Evolutionary conservation across 1,140 invertebrate genomes (phyloP), one percentile per base, ranked within the genome.

Genomic region (Sminthurinus signatus): DNA sequence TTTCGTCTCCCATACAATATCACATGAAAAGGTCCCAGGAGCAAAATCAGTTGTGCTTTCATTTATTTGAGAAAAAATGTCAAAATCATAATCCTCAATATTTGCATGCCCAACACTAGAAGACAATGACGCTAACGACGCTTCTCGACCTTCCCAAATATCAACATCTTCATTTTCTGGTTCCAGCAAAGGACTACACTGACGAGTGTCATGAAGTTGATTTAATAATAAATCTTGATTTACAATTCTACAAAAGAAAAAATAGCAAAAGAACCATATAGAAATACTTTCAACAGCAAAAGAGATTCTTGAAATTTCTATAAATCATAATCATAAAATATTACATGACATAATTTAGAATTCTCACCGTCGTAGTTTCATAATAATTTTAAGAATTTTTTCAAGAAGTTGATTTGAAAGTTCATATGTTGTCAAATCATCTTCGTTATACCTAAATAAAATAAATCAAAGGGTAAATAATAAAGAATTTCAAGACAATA

Each of bases 161-260:
- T 66, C 80, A 54, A 82, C 75, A 62, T 84, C 81, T 52, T 86
- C 84, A 66, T 77, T 81, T 67, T 88, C 86, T 10, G 84, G 79
- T 68, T 89, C 87, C 3, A 91, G 74, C 1, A 91, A 76, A 2
- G 76, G 71, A 73, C 88, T 83, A 73, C 88, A 91, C 60, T 80
- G 82, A n/a, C 83, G 77, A 1, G 84, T 87, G 64, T 87, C 83
- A 74, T 88, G 81, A 27, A 91, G 76, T 65, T 83, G 83, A 73
- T 86, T 81, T 0, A 91, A 76, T 10, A 91, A 74, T 43, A 89
- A 74, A 63, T 82, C 84, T 74, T 89, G 87, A 76, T 89, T 89
- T 0, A 90, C 86, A 65, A 80, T 77, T 46, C 83, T 84, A 66
- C 84, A 86, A 19, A 84, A 27, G 15, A 4, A 29, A 43, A 2